A percentile compares a stretch with the other conserved stretches of the same genome.
Evolutionary conservation across 2,888 invertebrate species (phyloP).

Genomic region (Troilus luridus): DNA sequence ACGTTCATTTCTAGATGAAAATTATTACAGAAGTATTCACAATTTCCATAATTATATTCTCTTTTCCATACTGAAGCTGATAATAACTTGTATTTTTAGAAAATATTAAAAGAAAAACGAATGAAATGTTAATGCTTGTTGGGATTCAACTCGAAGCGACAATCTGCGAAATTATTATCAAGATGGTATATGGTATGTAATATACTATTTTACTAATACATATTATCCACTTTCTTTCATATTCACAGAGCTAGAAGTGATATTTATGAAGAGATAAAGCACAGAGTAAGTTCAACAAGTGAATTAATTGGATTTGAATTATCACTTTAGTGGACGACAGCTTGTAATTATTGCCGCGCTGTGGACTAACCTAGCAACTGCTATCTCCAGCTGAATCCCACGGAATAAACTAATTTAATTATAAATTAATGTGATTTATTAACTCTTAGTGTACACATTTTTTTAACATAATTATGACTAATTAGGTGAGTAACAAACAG

Average conservation of each 20-base stretch:
- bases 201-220: too few relatives aligned
- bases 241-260: not conserved
- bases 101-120: too few relatives aligned
- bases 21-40: too few relatives aligned
- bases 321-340: not conserved
- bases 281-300: slow-evolving; percentile 2
- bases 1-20: too few relatives aligned
- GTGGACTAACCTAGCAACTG: not conserved
- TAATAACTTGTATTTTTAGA: too few relatives aligned
- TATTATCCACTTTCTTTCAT: not conserved
- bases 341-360: not conserved
- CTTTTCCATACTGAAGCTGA: too few relatives aligned
- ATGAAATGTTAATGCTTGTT: too few relatives aligned
- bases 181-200: too few relatives aligned
- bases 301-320: not conserved
- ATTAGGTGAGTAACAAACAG: not conserved
- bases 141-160: too few relatives aligned
- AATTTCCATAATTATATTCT: too few relatives aligned
- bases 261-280: not conserved
- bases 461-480: not conserved
- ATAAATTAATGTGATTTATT: not conserved
- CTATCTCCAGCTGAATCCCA: not conserved
- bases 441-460: not conserved
- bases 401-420: not conserved
- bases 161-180: too few relatives aligned